A percentile compares a stretch with the other conserved stretches of the same genome.
These are phyloP conservation scores for Lasioglossum oenotherae DNA, from an alignment of 2,888 invertebrate species.

Conservation along the genomic window DNA sequence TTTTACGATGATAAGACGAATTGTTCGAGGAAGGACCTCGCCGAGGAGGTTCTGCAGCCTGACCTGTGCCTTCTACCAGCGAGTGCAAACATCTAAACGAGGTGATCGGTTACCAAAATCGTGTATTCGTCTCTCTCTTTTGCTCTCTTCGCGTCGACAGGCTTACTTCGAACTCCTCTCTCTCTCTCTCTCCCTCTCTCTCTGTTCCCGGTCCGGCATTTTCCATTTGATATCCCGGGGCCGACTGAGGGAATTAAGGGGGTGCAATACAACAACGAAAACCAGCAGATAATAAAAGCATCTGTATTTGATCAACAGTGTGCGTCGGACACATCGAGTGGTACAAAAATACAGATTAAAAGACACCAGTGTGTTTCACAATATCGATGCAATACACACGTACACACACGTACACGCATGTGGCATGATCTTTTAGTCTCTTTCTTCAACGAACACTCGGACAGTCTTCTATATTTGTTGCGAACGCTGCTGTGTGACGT, in stretches of 20 bases:
- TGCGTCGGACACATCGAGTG: slow-evolving; percentile 57
- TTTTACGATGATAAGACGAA: background rate
- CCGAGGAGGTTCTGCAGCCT: slow-evolving; percentile 70
- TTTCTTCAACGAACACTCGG: slow-evolving; percentile 22
- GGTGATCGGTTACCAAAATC: slow-evolving; percentile 58
- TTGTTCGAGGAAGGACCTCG: slow-evolving; percentile 68
- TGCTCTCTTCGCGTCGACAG: slow-evolving; percentile 61
- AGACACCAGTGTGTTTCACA: slow-evolving; percentile 41
- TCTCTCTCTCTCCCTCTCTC: background rate
- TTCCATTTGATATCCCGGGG: background rate
- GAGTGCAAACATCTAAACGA: slow-evolving; percentile 75
- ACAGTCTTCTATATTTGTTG: slow-evolving; percentile 5
- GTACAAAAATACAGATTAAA: slow-evolving; percentile 69
- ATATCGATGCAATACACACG: slow-evolving; percentile 24
- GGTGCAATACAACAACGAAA: slow-evolving; percentile 65
- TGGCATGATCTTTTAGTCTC: slow-evolving; percentile 1
- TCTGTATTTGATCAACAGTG: slow-evolving; percentile 66
- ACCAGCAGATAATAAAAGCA: slow-evolving; percentile 67
- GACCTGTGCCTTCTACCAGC: slow-evolving; percentile 79
- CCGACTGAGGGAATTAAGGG: slow-evolving; percentile 39
- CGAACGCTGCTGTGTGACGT: slow-evolving; percentile 36
- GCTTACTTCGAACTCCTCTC: slow-evolving; percentile 45
- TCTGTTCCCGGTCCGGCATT: background rate
- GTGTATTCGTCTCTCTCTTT: slow-evolving; percentile 15
- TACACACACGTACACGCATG: slow-evolving; percentile 19